phyloP scores from a whole-genome alignment of 2,797 vertebrate genomes.

The Pipistrellus nathusii region DNA sequence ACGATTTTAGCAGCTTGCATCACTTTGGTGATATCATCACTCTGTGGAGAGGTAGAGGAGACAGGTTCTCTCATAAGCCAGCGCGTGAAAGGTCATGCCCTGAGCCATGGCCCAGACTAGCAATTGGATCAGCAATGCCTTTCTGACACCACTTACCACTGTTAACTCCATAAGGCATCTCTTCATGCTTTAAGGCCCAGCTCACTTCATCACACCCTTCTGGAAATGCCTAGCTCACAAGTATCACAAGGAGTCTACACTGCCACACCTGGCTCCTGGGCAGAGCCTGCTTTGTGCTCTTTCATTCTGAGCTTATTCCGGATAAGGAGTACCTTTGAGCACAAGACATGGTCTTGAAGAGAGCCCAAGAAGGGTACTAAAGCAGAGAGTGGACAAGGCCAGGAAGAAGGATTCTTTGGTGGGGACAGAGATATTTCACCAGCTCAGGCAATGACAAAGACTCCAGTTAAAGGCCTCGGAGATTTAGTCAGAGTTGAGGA shows the following conservation, averaged over 20 bases:
- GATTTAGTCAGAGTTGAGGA: constrained; percentile 11
- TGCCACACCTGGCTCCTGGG: neutral
- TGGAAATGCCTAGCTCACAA: neutral
- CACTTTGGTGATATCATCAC: constrained; percentile 91
- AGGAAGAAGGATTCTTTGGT: neutral
- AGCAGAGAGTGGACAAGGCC: neutral
- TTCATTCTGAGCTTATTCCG: constrained; percentile 41
- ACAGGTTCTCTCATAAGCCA: constrained; percentile 18
- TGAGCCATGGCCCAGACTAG: neutral
- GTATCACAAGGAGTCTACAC: neutral
- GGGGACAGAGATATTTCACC: neutral
- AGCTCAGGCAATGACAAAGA: neutral
- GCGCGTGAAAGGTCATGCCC: neutral
- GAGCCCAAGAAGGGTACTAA: neutral
- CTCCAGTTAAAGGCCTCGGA: neutral
- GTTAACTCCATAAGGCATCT: constrained; percentile 4
- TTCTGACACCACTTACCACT: neutral
- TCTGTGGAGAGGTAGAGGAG: constrained; percentile 82
- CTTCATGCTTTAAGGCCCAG: neutral
- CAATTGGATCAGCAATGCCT: neutral
- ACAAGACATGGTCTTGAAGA: neutral
- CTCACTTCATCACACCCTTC: neutral
- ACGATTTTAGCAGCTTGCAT: constrained; percentile 90
- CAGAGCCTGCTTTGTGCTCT: neutral
- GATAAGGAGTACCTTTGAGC: neutral